Evolutionary conservation across 1,140 invertebrate genomes (phyloP), one percentile per base, ranked within the genome.

Genomic region (Pogonomyrmex barbatus): DNA sequence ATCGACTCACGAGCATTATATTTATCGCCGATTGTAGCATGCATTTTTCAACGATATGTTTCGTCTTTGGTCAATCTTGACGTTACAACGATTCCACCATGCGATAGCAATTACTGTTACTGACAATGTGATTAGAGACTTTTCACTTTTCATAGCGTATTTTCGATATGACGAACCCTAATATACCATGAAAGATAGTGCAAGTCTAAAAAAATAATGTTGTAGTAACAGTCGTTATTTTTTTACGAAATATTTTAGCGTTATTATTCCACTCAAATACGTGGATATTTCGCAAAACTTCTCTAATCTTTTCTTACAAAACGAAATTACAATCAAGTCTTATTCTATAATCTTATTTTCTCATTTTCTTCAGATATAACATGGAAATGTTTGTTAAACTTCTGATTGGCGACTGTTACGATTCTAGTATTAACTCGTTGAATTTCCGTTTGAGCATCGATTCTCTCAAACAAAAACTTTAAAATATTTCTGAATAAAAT

Each of bases 21-120:
- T 4, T 42, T 81, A 54, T 56, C 67, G 42, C 52, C 67, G 52
- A 73, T 36, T 58, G 52, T 30, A 71, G 30, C 79, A 30, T 73
- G 65, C 24, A 47, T 45, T 82, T 60, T 82, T 73, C 54, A 71
- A 12, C 63, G 42, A 58, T 58, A 47, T 45, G 39, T 82, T 71
- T 71, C 30, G 47, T 79, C 45, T 71, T 47, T 36, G 73, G 42
- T 56, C 54, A 82, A 58, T 71, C 30, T 58, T 54, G 52, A 82
- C 67, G 67, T 82, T 82, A 82, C 79, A 73, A 73, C 78, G 78
- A 73, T 82, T 73, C 79, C 67, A 82, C 79, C 52, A 36, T 24
- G 24, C 47, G 45, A 30, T 4, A 54, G 52, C 65, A 71, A 24
- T 81, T 56, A 50, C 24, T 10, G 17, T 71, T 47, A 71, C 24